Evolutionary conservation across 2,797 vertebrate genomes (phyloP).

Genomic region (Diplodus puntazzo): DNA sequence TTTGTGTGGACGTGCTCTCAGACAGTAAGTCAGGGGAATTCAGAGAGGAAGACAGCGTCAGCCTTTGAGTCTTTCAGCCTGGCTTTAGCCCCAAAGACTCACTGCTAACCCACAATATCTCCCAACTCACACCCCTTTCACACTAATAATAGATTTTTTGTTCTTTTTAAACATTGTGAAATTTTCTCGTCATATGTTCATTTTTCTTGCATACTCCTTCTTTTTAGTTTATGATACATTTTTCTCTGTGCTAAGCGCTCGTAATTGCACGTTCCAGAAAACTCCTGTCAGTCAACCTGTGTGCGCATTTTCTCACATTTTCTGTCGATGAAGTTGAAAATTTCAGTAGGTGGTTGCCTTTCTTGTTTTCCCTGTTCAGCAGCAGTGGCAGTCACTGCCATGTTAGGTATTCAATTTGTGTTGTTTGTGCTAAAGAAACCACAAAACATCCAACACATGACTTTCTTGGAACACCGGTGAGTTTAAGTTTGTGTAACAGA

Average conservation of each 20-base stretch:
- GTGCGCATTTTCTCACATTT: background rate
- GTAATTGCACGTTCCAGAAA: slow-evolving; percentile 9
- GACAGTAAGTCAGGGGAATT: slow-evolving; percentile 56
- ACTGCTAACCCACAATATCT: slow-evolving; percentile 28
- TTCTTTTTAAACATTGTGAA: background rate
- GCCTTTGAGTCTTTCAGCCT: slow-evolving; percentile 52
- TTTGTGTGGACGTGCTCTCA: slow-evolving; percentile 39
- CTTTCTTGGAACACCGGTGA: slow-evolving; percentile 9
- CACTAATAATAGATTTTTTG: background rate
- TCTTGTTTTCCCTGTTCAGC: slow-evolving; percentile 15
- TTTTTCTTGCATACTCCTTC: background rate
- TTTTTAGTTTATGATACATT: background rate
- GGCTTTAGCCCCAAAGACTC: slow-evolving; percentile 51
- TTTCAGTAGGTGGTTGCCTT: background rate
- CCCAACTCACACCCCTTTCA: slow-evolving; percentile 16
- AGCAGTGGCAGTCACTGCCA: slow-evolving; percentile 5
- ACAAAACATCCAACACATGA: slow-evolving; percentile 33
- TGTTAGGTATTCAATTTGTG: slow-evolving; percentile 18
- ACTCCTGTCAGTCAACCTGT: slow-evolving; percentile 11
- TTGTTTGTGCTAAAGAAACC: slow-evolving; percentile 29
- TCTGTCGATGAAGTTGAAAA: slow-evolving; percentile 1
- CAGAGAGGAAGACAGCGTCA: slow-evolving; percentile 50
- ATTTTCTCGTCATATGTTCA: background rate
- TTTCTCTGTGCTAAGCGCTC: background rate
- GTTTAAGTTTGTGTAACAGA: slow-evolving; percentile 18